phyloP scores from a whole-genome alignment of 1,140 invertebrate species.

The Heterodera carotae region DNA sequence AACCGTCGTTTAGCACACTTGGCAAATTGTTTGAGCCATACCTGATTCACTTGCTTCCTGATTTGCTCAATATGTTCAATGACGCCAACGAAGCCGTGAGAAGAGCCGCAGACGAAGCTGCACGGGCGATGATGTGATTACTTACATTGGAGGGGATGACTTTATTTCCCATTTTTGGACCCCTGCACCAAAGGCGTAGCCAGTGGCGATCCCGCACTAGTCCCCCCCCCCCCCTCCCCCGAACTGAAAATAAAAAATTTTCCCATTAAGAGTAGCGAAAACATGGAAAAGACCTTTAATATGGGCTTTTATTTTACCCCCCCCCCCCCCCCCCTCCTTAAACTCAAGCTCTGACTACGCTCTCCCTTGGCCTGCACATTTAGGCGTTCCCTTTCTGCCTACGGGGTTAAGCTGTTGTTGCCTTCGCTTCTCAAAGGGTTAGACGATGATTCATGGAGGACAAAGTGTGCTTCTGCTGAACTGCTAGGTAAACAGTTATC shows the following conservation, averaged over 20 bases:
- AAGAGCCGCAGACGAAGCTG: slow-evolving; percentile 85
- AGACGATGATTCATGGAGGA: slow-evolving; percentile 97
- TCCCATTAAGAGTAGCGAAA: too few relatives aligned
- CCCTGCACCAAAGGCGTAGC: too few relatives aligned
- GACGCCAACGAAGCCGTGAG: slow-evolving; percentile 80
- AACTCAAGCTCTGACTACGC: too few relatives aligned
- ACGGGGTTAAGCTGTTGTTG: slow-evolving; percentile 90
- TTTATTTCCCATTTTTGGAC: not conserved
- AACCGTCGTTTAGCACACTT: slow-evolving; percentile 44
- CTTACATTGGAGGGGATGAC: too few relatives aligned
- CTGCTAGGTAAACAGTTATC: slow-evolving; percentile 77
- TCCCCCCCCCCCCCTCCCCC: too few relatives aligned
- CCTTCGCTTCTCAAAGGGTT: slow-evolving; percentile 85
- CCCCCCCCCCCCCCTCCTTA: too few relatives aligned
- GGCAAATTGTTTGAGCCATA: slow-evolving; percentile 95
- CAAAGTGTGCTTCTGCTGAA: slow-evolving; percentile 94
- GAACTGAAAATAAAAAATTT: too few relatives aligned
- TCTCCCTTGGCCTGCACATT: not conserved
- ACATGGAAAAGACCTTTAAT: too few relatives aligned
- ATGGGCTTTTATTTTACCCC: too few relatives aligned
- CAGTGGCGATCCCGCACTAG: too few relatives aligned
- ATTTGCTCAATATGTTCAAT: slow-evolving; percentile 91
- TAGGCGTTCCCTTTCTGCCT: slow-evolving; percentile 77
- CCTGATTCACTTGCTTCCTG: slow-evolving; percentile 91
- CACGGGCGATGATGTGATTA: slow-evolving; percentile 91